Conservation (phyloP, 2,113 vertebrate species). For the Seriola rivoliana region DNA sequence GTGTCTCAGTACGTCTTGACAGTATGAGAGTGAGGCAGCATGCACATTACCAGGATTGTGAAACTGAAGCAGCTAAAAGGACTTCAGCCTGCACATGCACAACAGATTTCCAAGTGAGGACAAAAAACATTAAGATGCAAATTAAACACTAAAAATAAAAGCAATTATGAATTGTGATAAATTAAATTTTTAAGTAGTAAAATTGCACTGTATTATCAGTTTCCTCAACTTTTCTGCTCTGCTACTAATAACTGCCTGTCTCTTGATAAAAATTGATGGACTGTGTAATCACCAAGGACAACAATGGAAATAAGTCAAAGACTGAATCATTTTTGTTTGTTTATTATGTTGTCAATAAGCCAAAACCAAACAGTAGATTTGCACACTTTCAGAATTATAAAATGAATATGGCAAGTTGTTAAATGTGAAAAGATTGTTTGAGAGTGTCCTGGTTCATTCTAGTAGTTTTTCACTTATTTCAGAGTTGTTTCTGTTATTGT, state of each 20-base stretch:
- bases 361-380: neutral
- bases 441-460: neutral
- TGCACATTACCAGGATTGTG: neutral
- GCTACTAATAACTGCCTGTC: neutral
- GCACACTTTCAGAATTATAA: neutral
- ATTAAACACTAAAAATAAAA: neutral
- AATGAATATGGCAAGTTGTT: neutral
- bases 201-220: neutral
- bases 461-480: neutral
- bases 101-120: neutral
- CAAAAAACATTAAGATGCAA: neutral
- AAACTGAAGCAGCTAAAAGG: neutral
- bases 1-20: too few relatives aligned
- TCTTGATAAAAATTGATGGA: neutral
- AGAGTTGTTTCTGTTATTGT: constrained; percentile 11
- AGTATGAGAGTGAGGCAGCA: neutral
- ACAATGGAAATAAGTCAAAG: neutral
- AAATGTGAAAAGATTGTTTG: neutral
- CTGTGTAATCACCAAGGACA: neutral
- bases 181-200: neutral
- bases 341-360: neutral
- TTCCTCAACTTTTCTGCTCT: neutral
- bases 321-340: too few relatives aligned
- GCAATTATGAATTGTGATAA: neutral
- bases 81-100: neutral